phyloP scores from a whole-genome alignment of 2,888 invertebrate genomes.

The Trissolcus japonicus region DNA sequence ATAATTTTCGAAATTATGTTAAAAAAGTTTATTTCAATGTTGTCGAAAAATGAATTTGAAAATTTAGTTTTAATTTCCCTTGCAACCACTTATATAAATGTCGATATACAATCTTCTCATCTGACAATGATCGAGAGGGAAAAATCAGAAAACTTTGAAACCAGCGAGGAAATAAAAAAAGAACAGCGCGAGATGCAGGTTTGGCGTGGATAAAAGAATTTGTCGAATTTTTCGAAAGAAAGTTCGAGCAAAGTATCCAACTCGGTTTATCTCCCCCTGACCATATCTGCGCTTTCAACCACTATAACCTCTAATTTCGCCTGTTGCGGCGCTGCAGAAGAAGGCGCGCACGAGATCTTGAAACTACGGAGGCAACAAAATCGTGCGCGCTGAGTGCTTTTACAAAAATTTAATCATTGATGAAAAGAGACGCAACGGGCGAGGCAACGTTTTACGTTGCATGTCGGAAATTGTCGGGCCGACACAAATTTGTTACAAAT shows the following conservation, averaged over 20 bases:
- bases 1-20: no score
- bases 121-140: conserved; percentile 36
- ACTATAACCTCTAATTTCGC: conserved; percentile 56
- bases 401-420: conserved; percentile 50
- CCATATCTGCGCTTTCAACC: conserved; percentile 46
- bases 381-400: conserved; percentile 45
- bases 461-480: conserved; percentile 18
- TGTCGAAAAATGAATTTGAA: no score
- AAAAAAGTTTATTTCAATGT: no score
- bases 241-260: conserved; percentile 60
- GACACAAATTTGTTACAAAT: conserved; percentile 16
- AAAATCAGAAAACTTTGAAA: conserved; percentile 8
- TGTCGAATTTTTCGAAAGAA: conserved; percentile 65
- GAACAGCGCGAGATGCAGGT: conserved; percentile 21
- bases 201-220: conserved; percentile 60
- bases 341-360: conserved; percentile 38
- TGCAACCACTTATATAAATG: no score
- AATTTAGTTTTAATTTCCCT: no score
- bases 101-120: no score
- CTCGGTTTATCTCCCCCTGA: conserved; percentile 47
- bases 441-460: conserved; percentile 30
- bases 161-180: conserved; percentile 51
- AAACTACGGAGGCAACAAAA: conserved; percentile 28
- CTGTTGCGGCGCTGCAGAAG: conserved; percentile 47
- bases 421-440: conserved; percentile 20